Evolutionary conservation across 2,113 vertebrate genomes (phyloP).

Genomic region (Aegotheles bennettii): DNA sequence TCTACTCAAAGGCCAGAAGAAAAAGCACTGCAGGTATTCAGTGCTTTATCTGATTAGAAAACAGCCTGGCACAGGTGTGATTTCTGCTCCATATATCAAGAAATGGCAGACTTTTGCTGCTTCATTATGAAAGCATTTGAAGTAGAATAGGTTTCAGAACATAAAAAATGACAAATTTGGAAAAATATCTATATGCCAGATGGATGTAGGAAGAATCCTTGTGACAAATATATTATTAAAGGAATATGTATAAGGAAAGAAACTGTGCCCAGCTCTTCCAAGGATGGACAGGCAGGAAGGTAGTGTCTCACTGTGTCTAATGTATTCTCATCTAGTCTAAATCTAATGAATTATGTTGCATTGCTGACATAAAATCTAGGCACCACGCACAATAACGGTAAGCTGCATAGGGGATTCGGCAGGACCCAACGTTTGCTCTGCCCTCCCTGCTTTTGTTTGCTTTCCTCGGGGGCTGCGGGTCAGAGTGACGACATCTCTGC

Average conservation of each 20-base stretch:
- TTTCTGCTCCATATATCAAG: constrained; percentile 56
- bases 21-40: constrained; percentile 16
- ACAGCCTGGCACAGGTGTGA: constrained; percentile 58
- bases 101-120: constrained; percentile 55
- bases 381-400: background rate
- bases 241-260: constrained; percentile 65
- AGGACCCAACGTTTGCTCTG: background rate
- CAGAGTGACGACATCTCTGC: background rate
- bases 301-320: constrained; percentile 26
- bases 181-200: constrained; percentile 72
- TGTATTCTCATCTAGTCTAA: constrained; percentile 6
- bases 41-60: constrained; percentile 54
- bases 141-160: constrained; percentile 70
- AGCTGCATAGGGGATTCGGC: background rate
- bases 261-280: constrained; percentile 48
- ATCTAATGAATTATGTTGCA: constrained; percentile 30
- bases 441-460: background rate
- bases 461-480: background rate
- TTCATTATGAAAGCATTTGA: constrained; percentile 67
- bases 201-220: constrained; percentile 73
- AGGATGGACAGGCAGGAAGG: constrained; percentile 52
- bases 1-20: constrained; percentile 21
- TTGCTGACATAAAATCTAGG: background rate
- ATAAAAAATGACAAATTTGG: constrained; percentile 72
- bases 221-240: constrained; percentile 70